These are phyloP conservation scores for Paramormyrops kingsleyae DNA, from an alignment of 2,113 vertebrate genomes.

Conservation along the genomic window DNA sequence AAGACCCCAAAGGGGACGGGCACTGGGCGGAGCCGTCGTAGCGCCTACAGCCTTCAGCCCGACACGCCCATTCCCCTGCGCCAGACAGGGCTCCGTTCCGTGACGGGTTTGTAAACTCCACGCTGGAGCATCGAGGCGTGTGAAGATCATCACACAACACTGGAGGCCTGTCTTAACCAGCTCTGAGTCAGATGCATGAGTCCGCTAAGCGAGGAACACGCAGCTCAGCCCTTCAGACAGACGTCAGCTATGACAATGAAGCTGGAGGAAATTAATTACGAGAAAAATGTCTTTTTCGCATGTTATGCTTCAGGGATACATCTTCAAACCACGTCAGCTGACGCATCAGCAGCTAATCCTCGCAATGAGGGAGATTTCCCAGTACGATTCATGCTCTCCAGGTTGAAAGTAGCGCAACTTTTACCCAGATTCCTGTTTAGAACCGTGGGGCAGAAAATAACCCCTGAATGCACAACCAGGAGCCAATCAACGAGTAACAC, in stretches of 20 bases:
- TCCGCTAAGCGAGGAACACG: neutral
- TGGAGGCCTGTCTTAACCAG: neutral
- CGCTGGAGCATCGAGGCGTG: neutral
- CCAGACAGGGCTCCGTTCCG: neutral
- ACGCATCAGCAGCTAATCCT: neutral
- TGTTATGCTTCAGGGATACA: neutral
- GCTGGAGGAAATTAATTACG: neutral
- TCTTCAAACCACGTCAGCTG: neutral
- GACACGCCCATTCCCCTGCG: neutral
- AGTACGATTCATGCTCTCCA: neutral
- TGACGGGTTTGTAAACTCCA: conserved; percentile 45
- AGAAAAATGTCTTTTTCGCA: neutral
- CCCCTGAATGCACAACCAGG: conserved; percentile 13
- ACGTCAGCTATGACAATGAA: neutral
- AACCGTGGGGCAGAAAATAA: neutral
- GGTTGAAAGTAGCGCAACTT: neutral
- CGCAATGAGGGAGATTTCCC: neutral
- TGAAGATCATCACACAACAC: neutral
- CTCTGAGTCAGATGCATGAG: neutral
- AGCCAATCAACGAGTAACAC: neutral
- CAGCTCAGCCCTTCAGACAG: neutral
- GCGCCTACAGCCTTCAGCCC: neutral
- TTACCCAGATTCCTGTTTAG: neutral
- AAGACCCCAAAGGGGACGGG: conserved; percentile 42
- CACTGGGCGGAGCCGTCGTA: no score